phyloP scores from a whole-genome alignment of 2,113 vertebrate species.

The Pundamilia nyererei region DNA sequence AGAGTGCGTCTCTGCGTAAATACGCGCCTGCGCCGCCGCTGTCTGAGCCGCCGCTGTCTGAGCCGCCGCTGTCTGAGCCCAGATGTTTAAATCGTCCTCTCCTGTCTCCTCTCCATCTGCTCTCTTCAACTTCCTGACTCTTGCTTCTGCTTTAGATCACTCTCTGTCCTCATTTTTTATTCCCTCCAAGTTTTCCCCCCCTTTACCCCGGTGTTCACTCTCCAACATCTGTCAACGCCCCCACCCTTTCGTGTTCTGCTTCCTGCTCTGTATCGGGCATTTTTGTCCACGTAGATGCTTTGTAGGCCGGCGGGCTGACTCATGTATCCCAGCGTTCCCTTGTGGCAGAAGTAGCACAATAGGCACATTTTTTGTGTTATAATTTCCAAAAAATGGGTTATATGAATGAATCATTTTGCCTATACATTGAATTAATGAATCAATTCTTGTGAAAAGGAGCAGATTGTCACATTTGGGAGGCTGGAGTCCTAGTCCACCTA shows the following conservation, averaged over 20 bases:
- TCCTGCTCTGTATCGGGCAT: background rate
- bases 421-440: background rate
- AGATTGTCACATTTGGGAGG: background rate
- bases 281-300: background rate
- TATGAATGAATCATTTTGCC: accelerated
- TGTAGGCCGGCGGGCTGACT: background rate
- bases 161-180: constrained; percentile 37
- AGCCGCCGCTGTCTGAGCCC: background rate
- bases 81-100: background rate
- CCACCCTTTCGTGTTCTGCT: background rate
- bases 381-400: background rate
- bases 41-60: background rate
- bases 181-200: background rate
- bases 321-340: constrained; percentile 4
- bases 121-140: background rate
- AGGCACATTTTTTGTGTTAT: background rate
- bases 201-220: background rate
- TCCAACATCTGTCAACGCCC: constrained; percentile 34
- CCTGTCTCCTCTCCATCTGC: constrained; percentile 22
- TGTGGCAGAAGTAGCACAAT: background rate
- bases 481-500: background rate
- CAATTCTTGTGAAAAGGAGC: accelerated
- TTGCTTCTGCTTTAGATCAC: constrained; percentile 16
- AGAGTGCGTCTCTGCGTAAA: background rate
- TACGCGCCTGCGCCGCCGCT: background rate